phyloP scores from a whole-genome alignment of 2,888 invertebrate genomes.

The Ormyrus rosae region DNA sequence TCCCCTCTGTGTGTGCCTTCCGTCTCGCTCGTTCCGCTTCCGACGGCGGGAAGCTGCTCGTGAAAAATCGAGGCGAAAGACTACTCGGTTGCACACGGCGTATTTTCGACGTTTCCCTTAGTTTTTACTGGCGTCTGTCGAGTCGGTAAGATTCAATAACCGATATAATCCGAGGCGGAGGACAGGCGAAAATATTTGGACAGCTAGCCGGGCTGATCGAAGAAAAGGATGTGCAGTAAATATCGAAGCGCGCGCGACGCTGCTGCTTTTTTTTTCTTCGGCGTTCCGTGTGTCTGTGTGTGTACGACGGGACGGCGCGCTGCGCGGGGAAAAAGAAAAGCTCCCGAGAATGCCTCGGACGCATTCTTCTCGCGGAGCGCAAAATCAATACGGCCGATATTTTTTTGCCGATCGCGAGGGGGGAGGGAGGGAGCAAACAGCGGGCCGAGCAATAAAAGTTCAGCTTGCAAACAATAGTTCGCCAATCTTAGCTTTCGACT shows the following conservation, averaged over 20 bases:
- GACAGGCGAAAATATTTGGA: neutral
- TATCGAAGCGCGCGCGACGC: neutral
- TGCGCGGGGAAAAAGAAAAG: neutral
- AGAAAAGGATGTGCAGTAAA: neutral
- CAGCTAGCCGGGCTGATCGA: neutral
- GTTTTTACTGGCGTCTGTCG: conserved; percentile 9
- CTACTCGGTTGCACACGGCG: conserved; percentile 56
- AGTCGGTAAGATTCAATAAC: conserved; percentile 54
- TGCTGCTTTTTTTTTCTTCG: neutral
- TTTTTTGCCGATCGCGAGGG: neutral
- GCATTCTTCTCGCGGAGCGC: neutral
- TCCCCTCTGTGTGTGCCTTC: neutral
- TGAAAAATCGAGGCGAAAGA: conserved; percentile 55
- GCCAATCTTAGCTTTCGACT: neutral
- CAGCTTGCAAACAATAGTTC: conserved; percentile 6
- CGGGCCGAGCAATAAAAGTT: conserved; percentile 1
- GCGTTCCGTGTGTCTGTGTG: neutral
- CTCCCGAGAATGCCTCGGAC: neutral
- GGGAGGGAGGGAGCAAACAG: neutral
- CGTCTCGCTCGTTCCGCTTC: conserved; percentile 4
- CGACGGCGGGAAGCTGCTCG: conserved; percentile 30
- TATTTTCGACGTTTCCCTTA: neutral
- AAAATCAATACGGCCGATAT: conserved; percentile 14
- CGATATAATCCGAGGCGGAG: conserved; percentile 27
- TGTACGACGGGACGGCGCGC: neutral